A percentile compares a stretch with the other conserved stretches of the same genome.
Conservation (phyloP, 2,797 vertebrate genomes). For the Chelmon rostratus region DNA sequence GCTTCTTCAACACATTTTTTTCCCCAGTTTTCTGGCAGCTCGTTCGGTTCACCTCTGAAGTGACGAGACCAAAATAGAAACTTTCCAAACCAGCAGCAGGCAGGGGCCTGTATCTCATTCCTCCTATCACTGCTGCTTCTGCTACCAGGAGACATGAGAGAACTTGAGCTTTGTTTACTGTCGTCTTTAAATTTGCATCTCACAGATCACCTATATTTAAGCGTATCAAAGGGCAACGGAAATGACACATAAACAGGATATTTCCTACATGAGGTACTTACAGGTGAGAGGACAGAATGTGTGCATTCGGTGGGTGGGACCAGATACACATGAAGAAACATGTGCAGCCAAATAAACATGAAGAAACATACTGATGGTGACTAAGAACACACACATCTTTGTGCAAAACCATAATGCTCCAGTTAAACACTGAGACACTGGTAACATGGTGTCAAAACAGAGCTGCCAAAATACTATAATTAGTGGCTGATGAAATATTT, state of each 20-base stretch:
- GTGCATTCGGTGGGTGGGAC: constrained; percentile 22
- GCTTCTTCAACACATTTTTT: constrained; percentile 29
- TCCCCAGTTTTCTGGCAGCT: constrained; percentile 49
- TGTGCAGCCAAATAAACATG: constrained; percentile 30
- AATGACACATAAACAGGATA: not conserved
- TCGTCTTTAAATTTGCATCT: constrained; percentile 26
- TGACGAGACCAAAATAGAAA: constrained; percentile 75
- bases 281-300: constrained; percentile 14
- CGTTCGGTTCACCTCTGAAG: constrained; percentile 41
- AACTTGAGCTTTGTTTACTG: constrained; percentile 53
- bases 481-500: constrained; percentile 69
- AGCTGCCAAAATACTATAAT: constrained; percentile 75
- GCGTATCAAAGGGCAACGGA: constrained; percentile 11
- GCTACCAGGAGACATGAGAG: constrained; percentile 42
- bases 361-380: constrained; percentile 56
- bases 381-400: constrained; percentile 63
- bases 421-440: constrained; percentile 56
- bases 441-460: constrained; percentile 66
- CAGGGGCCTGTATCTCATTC: constrained; percentile 57
- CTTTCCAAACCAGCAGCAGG: constrained; percentile 56
- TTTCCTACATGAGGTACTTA: not conserved
- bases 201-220: constrained; percentile 14
- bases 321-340: constrained; percentile 44
- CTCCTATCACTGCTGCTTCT: constrained; percentile 32
- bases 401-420: constrained; percentile 63